A percentile compares a stretch with the other conserved stretches of the same genome.
phyloP scores from a whole-genome alignment of 2,797 vertebrate genomes.

The Eutrigla gurnardus region DNA sequence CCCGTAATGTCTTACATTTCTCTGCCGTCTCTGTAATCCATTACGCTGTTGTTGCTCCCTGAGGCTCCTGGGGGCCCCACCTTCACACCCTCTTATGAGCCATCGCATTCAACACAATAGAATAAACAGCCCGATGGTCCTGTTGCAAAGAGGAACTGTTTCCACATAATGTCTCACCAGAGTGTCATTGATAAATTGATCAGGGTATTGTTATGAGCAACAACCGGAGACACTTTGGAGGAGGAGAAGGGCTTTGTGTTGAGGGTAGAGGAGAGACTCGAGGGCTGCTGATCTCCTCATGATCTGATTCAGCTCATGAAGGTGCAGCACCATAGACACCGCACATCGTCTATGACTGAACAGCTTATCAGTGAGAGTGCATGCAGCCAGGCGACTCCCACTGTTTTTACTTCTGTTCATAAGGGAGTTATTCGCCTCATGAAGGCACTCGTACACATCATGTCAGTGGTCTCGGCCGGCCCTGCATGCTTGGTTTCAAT shows the following conservation, averaged over 20 bases:
- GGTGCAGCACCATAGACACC: neutral
- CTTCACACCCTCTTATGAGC: constrained; percentile 29
- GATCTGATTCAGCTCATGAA: constrained; percentile 22
- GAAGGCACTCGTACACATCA: neutral
- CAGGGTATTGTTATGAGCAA: constrained; percentile 28
- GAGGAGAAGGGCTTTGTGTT: constrained; percentile 13
- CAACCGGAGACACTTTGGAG: constrained; percentile 27
- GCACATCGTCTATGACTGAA: constrained; percentile 4
- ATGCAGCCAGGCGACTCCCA: neutral
- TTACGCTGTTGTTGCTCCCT: neutral
- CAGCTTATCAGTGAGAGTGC: constrained; percentile 17
- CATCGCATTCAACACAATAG: constrained; percentile 6
- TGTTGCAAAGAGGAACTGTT: constrained; percentile 46
- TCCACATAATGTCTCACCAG: constrained; percentile 18
- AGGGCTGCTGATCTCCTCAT: constrained; percentile 9
- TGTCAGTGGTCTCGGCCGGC: constrained; percentile 1
- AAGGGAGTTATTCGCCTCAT: neutral
- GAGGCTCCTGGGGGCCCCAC: neutral
- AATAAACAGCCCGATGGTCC: constrained; percentile 45
- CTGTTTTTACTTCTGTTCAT: constrained; percentile 4
- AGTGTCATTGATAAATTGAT: constrained; percentile 31
- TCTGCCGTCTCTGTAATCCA: constrained; percentile 7
- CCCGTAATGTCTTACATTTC: constrained; percentile 24
- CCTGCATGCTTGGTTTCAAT: constrained; percentile 16
- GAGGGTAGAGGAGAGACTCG: neutral